Conservation (phyloP, 2,113 vertebrate genomes). For the Tricholaema leucomelas region DNA sequence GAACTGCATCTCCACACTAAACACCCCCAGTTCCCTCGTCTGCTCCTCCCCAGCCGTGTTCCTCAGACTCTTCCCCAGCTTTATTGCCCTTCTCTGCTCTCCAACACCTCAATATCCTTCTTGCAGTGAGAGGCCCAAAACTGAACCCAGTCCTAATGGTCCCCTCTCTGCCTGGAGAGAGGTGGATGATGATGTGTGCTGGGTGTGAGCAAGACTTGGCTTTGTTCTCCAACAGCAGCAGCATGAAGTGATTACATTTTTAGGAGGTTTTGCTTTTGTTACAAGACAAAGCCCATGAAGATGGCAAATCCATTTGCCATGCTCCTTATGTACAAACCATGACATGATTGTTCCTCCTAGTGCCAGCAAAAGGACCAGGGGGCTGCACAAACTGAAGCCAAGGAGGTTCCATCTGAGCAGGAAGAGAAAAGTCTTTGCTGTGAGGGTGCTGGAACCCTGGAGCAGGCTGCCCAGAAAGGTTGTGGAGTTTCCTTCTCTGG, state of each 20-base stretch:
- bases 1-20: not conserved
- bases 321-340: not conserved
- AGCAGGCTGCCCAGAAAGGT: too few relatives aligned
- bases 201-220: not conserved
- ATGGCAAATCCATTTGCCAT: not conserved
- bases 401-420: too few relatives aligned
- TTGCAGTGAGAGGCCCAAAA: too few relatives aligned
- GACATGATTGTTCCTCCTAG: accelerated
- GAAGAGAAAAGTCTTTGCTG: too few relatives aligned
- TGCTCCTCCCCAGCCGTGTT: too few relatives aligned
- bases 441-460: too few relatives aligned
- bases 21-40: too few relatives aligned
- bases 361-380: not conserved
- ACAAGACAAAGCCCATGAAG: not conserved
- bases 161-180: not conserved
- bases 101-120: too few relatives aligned
- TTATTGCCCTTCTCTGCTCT: too few relatives aligned
- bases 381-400: too few relatives aligned
- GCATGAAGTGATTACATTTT: not conserved
- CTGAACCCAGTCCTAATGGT: not conserved
- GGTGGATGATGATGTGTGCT: not conserved
- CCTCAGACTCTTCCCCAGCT: too few relatives aligned
- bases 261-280: not conserved
- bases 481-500: too few relatives aligned
- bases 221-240: not conserved